Conservation (phyloP, 2,888 invertebrate genomes). For the Panopea generosa region DNA sequence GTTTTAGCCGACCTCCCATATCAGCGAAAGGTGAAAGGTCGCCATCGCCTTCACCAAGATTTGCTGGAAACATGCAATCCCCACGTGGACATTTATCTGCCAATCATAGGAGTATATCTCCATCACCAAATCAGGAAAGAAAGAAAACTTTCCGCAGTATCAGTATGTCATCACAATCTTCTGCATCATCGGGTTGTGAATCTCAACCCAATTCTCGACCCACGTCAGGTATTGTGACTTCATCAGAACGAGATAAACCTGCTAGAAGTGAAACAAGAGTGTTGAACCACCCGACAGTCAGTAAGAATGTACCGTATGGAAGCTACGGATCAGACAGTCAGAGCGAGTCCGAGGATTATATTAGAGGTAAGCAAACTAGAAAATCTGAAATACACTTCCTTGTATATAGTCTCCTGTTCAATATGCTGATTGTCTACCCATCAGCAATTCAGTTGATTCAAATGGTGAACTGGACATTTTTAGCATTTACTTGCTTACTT, state of each 20-base stretch:
- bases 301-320: conserved; percentile 49
- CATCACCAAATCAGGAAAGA: conserved; percentile 58
- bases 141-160: conserved; percentile 70
- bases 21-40: conserved; percentile 49
- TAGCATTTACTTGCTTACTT: no score
- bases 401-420: no score
- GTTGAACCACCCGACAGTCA: conserved; percentile 58
- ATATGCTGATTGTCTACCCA: no score
- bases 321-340: conserved; percentile 62
- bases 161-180: conserved; percentile 72
- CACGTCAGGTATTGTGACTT: conserved; percentile 40
- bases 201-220: conserved; percentile 44
- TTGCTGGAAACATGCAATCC: conserved; percentile 21
- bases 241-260: conserved; percentile 48
- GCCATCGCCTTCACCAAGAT: conserved; percentile 53
- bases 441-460: no score
- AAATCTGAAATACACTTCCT: no score
- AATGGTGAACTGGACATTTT: no score
- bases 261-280: conserved; percentile 73
- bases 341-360: conserved; percentile 64
- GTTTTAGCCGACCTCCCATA: conserved; percentile 48
- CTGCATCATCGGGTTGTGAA: conserved; percentile 66
- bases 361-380: background rate
- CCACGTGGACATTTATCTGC: conserved; percentile 29
- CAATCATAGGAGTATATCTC: conserved; percentile 59